Evolutionary conservation across 2,113 vertebrate species (phyloP).

Genomic region (Peromyscus leucopus): DNA sequence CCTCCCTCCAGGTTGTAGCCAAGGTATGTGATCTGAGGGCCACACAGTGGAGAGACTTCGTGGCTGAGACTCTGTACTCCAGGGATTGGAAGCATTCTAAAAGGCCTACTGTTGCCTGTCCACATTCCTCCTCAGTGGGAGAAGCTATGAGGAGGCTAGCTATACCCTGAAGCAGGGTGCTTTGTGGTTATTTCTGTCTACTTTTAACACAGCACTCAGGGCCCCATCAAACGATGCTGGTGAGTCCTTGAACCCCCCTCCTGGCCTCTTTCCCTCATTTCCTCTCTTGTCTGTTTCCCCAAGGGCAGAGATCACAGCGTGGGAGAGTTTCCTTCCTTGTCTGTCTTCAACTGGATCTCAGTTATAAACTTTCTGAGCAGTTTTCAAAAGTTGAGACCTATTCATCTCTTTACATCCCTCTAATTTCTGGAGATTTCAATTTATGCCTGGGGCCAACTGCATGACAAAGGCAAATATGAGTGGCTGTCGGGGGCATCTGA

Average conservation of each 20-base stretch:
- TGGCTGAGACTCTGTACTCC: neutral
- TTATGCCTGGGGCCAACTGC: neutral
- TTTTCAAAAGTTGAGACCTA: neutral
- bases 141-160: neutral
- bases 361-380: neutral
- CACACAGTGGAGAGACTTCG: neutral
- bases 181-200: neutral
- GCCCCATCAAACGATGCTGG: neutral
- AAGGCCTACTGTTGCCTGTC: neutral
- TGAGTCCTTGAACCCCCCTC: neutral
- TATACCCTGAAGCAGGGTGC: neutral
- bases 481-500: neutral
- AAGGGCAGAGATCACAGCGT: neutral
- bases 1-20: neutral
- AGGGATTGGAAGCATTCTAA: neutral
- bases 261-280: neutral
- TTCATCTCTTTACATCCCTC: neutral
- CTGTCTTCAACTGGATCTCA: neutral
- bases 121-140: neutral
- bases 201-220: neutral
- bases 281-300: neutral
- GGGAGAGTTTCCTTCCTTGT: neutral
- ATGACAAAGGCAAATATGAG: neutral
- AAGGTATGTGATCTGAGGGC: neutral
- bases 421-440: neutral